phyloP scores from a whole-genome alignment of 1,140 invertebrate species.

The Brachionus manjavacas region DNA sequence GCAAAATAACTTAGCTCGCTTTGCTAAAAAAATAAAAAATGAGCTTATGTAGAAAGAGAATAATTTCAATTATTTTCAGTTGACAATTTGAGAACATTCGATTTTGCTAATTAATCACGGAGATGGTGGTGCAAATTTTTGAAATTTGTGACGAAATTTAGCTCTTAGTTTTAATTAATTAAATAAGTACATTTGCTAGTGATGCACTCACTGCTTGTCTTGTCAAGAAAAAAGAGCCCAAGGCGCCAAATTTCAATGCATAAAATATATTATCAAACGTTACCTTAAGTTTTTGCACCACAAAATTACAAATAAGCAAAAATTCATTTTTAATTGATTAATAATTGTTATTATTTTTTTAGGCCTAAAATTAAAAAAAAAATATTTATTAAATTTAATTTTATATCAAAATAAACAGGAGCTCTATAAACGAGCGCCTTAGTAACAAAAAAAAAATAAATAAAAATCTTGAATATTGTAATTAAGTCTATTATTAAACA shows the following conservation, averaged over 20 bases:
- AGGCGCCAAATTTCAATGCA: neutral
- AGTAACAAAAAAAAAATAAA: too few species aligned
- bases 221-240: neutral
- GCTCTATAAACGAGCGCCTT: too few species aligned
- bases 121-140: constrained; percentile 14
- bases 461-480: too few species aligned
- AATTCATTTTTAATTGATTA: too few species aligned
- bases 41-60: neutral
- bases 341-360: too few species aligned
- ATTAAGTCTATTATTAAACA: too few species aligned
- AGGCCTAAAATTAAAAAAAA: too few species aligned
- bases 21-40: neutral
- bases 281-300: neutral
- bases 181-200: neutral
- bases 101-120: constrained; percentile 14
- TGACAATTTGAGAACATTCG: constrained; percentile 15
- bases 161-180: neutral
- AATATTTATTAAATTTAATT: too few species aligned
- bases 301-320: too few species aligned
- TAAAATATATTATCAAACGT: neutral
- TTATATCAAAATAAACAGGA: too few species aligned
- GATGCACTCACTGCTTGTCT: neutral
- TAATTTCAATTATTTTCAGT: neutral
- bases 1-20: neutral
- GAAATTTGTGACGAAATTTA: neutral